Evolutionary conservation across 2,797 vertebrate genomes (phyloP).

Genomic region (Arrhamphus sclerolepis): DNA sequence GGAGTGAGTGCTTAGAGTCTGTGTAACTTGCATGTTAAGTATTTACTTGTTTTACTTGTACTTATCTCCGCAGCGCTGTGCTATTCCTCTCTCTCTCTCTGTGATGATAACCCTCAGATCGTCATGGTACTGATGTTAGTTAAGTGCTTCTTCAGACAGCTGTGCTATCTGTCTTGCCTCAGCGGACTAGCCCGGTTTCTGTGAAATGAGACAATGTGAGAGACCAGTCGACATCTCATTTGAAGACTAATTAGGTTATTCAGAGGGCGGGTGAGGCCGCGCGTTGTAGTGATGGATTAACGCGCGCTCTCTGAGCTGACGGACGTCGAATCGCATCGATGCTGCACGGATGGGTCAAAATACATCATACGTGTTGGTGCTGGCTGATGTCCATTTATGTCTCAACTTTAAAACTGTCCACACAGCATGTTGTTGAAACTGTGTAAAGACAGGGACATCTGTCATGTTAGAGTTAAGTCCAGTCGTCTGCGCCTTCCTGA

Average conservation of each 20-base stretch:
- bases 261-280: constrained; percentile 42
- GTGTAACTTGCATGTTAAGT: constrained; percentile 1
- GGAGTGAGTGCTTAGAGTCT: constrained; percentile 6
- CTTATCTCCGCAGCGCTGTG: neutral
- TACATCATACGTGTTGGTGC: constrained; percentile 33
- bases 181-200: constrained; percentile 54
- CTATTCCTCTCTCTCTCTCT: too few relatives aligned
- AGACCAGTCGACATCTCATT: constrained; percentile 65
- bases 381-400: constrained; percentile 35
- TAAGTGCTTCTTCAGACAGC: constrained; percentile 46
- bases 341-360: constrained; percentile 57
- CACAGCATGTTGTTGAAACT: too few relatives aligned
- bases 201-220: constrained; percentile 67
- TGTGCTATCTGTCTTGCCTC: constrained; percentile 37
- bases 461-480: constrained; percentile 34
- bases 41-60: constrained; percentile 2
- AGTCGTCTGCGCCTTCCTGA: constrained; percentile 23
- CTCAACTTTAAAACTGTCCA: constrained; percentile 42
- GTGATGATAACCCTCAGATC: constrained; percentile 19
- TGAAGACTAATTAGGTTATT: constrained; percentile 73
- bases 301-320: constrained; percentile 59
- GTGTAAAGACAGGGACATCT: constrained; percentile 55
- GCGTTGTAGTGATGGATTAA: constrained; percentile 63
- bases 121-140: constrained; percentile 35
- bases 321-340: constrained; percentile 53